phyloP scores from a whole-genome alignment of 2,888 invertebrate genomes.

The Nudaria mundana region DNA sequence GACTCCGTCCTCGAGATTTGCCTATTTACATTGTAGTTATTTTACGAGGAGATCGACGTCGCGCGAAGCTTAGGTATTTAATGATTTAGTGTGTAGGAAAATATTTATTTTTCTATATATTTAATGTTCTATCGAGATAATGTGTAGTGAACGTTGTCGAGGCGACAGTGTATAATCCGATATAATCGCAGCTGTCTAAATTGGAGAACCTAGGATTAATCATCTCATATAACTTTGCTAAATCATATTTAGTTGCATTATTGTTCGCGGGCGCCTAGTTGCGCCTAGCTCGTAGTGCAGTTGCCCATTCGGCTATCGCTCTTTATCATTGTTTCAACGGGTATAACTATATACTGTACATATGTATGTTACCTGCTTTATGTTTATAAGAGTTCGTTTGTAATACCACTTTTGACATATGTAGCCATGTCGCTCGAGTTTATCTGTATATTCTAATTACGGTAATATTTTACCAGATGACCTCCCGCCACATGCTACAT shows the following conservation, averaged over 20 bases:
- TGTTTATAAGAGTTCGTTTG: slow-evolving; percentile 80
- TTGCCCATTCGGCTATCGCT: slow-evolving; percentile 61
- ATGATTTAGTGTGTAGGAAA: slow-evolving; percentile 79
- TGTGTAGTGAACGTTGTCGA: slow-evolving; percentile 79
- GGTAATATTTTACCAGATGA: slow-evolving; percentile 64
- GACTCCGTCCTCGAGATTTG: slow-evolving; percentile 73
- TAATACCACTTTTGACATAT: slow-evolving; percentile 83
- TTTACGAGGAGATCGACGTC: slow-evolving; percentile 72
- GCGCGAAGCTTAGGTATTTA: slow-evolving; percentile 78
- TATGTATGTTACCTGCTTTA: slow-evolving; percentile 76
- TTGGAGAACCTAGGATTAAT: slow-evolving; percentile 57
- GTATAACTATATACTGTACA: slow-evolving; percentile 74
- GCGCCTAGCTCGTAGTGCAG: slow-evolving; percentile 35
- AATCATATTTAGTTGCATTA: slow-evolving; percentile 55
- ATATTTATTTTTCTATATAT: slow-evolving; percentile 81
- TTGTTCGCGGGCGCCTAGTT: slow-evolving; percentile 35
- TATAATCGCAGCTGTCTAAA: slow-evolving; percentile 38
- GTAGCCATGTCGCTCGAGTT: slow-evolving; percentile 80
- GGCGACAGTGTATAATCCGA: slow-evolving; percentile 67
- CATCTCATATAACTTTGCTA: slow-evolving; percentile 59
- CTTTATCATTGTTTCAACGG: slow-evolving; percentile 78
- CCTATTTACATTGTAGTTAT: slow-evolving; percentile 69
- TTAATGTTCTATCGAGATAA: slow-evolving; percentile 79
- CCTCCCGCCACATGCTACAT: slow-evolving; percentile 80
- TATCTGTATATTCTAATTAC: slow-evolving; percentile 55